Evolutionary conservation across 1,140 invertebrate genomes (phyloP).

Genomic region (Hermatobates lingyangjiaoensis): DNA sequence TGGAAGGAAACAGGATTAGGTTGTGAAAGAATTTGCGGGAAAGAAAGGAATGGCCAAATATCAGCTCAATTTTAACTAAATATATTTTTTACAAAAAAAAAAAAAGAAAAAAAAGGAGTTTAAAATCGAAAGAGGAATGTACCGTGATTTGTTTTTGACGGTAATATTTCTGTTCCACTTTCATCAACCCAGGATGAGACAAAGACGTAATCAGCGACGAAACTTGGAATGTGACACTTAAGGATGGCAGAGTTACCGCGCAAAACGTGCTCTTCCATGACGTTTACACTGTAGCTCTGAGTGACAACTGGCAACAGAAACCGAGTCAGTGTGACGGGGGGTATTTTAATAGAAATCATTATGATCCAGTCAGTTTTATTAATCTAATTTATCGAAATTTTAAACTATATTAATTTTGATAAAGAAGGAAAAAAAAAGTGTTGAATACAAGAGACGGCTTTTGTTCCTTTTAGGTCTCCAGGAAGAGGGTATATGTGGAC

Average conservation of each 20-base stretch:
- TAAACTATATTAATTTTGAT: too few species aligned
- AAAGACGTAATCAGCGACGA: constrained; percentile 71
- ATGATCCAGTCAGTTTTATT: too few species aligned
- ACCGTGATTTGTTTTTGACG: constrained; percentile 41
- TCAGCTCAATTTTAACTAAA: background rate
- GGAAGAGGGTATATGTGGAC: background rate
- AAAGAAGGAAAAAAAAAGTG: background rate
- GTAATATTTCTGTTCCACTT: constrained; percentile 43
- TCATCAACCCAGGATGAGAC: constrained; percentile 71
- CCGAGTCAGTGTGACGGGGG: too few species aligned
- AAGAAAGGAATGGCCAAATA: constrained; percentile 10
- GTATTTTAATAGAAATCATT: too few species aligned
- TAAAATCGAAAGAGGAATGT: too few species aligned
- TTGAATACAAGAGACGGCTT: background rate
- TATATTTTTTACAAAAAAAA: background rate
- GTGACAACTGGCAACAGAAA: constrained; percentile 58
- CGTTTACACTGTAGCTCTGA: constrained; percentile 70
- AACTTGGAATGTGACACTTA: constrained; percentile 82
- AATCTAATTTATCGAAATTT: too few species aligned
- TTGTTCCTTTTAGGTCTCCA: background rate
- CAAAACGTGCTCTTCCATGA: constrained; percentile 78
- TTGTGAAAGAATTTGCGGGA: background rate
- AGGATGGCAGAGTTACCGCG: constrained; percentile 74
- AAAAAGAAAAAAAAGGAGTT: too few species aligned
- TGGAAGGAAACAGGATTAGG: background rate